A percentile compares a stretch with the other conserved stretches of the same genome.
Evolutionary conservation across 2,113 vertebrate genomes (phyloP).

Genomic region (Excalfactoria chinensis): DNA sequence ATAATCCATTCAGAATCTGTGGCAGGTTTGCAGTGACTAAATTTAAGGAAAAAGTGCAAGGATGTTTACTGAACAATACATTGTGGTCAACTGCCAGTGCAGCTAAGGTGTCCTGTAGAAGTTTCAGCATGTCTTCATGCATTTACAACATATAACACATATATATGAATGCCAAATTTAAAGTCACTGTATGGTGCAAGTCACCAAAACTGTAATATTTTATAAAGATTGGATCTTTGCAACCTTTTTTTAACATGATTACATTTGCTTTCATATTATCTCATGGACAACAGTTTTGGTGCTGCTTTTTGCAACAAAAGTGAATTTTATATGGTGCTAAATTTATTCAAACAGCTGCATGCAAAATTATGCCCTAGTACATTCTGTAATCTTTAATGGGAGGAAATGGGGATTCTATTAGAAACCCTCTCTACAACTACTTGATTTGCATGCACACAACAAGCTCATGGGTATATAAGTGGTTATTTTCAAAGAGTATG

Average conservation of each 20-base stretch:
- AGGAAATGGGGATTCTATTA: background rate
- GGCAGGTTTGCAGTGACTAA: background rate
- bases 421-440: constrained; percentile 1
- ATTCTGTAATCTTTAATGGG: background rate
- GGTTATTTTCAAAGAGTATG: background rate
- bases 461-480: background rate
- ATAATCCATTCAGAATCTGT: background rate
- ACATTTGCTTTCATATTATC: background rate
- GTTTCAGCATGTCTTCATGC: background rate
- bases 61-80: background rate
- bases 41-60: background rate
- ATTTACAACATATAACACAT: background rate
- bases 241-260: background rate
- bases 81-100: background rate
- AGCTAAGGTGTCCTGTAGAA: background rate
- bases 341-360: constrained; percentile 46
- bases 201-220: background rate
- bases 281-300: background rate
- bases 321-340: constrained; percentile 1
- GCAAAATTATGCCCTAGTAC: constrained; percentile 7
- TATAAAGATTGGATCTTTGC: background rate
- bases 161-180: background rate
- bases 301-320: background rate
- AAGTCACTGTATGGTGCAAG: background rate
- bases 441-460: background rate